Percentiles rank a stretch among this genome's conserved stretches.
Conservation (phyloP, 2,113 vertebrate genomes). For the Lophura nycthemera region DNA sequence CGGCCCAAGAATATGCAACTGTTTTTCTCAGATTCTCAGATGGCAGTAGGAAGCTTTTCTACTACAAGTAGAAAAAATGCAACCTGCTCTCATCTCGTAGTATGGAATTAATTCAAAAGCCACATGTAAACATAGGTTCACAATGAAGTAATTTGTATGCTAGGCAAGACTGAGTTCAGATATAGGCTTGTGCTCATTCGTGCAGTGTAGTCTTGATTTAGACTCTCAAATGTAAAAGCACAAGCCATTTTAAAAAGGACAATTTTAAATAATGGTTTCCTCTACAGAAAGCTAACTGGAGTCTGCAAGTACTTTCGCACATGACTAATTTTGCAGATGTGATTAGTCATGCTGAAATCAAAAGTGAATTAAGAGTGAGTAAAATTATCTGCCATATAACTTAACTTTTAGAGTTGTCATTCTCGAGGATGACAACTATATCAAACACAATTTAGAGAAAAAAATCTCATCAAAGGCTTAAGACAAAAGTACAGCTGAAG, state of each 20-base stretch:
- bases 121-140: neutral
- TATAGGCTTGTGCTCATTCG: neutral
- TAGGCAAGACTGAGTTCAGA: neutral
- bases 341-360: neutral
- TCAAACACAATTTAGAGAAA: neutral
- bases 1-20: neutral
- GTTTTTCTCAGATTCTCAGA: neutral
- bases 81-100: neutral
- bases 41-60: too few species aligned
- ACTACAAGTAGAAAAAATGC: neutral
- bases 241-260: neutral
- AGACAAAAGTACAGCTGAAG: neutral
- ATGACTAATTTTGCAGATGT: neutral
- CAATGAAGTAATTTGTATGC: neutral
- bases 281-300: neutral
- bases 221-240: neutral
- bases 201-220: neutral
- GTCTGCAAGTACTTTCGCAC: neutral
- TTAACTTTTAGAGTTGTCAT: neutral
- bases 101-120: slow-evolving; percentile 4
- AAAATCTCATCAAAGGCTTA: neutral
- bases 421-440: neutral
- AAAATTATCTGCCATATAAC: neutral
- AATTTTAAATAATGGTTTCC: neutral
- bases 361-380: neutral